Evolutionary conservation across 2,888 invertebrate genomes (phyloP), one percentile per base, ranked within the genome.

Genomic region (Ectemnius continuus): DNA sequence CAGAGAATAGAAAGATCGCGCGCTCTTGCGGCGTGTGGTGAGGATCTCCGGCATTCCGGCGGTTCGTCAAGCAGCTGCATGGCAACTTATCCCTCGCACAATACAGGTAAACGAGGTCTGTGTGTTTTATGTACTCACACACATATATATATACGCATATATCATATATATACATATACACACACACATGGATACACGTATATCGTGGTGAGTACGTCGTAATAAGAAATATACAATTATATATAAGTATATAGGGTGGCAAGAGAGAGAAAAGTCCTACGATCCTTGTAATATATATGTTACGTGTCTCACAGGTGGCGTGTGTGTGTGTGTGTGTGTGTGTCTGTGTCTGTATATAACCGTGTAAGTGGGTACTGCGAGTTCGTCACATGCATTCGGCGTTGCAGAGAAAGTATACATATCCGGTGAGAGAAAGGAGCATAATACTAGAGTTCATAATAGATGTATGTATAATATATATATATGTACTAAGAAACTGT

Each of bases 261-360:
- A 52, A 86, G 81, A 86, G 75, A 85, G 78, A 86, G 82, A 85
- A 86, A 88, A 89, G 89, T 90, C 88, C 89, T 89, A 90, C 89
- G 89, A 89, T 52, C 3, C 36, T 36, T 36, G 8, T 36, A 23
- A 2, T 23, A 23, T 23, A 2, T 23, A 23, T 23, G 23, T 23
- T 23, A 36, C 36, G 36, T 36, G 36, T 36, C 8, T 36, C 8
- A 36, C 2, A 36, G 8, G 36, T 23, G 23, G 23, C 3, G 0
- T 23, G 23, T 23, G 23, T 23, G 23, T 23, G 23, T 23, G 23
- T 3, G 23, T 2, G 2, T 23, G 23, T 23, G 23, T 23, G 23
- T 23, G 23, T 23, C 2, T 20, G 20, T 23, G 23, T 23, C 3
- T 23, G 23, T 23, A 23, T 23, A 23, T 23, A n/a, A n/a, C 3